Percentiles rank a stretch among this genome's conserved stretches.
Evolutionary conservation across 2,113 vertebrate species (phyloP).

Genomic region (Odontophorus gujanensis): DNA sequence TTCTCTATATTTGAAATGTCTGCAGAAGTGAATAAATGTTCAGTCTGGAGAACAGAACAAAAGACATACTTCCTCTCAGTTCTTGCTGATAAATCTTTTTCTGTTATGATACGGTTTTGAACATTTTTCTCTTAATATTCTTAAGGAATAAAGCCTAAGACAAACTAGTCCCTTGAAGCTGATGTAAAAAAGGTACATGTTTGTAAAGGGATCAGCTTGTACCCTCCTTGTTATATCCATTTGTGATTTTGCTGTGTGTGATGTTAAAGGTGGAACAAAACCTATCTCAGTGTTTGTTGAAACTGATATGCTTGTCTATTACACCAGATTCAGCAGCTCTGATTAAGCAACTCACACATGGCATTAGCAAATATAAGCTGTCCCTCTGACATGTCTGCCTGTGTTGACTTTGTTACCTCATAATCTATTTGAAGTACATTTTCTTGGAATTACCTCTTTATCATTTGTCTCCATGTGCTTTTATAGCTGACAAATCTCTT

Average conservation of each 20-base stretch:
- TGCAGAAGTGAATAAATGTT: background rate
- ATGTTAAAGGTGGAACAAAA: conserved; percentile 48
- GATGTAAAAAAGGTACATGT: background rate
- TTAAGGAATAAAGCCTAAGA: conserved; percentile 31
- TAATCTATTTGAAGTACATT: conserved; percentile 58
- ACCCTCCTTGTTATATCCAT: background rate
- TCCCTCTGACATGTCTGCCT: background rate
- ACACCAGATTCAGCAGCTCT: conserved; percentile 10
- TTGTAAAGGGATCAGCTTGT: conserved; percentile 29
- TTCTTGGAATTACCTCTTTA: conserved; percentile 56
- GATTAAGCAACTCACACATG: background rate
- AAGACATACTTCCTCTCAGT: background rate
- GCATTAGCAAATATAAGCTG: conserved; percentile 50
- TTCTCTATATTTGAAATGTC: background rate
- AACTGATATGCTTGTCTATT: conserved; percentile 11
- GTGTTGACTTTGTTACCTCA: conserved; percentile 66
- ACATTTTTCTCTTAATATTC: background rate
- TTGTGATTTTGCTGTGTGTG: conserved; percentile 36
- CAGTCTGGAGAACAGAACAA: background rate
- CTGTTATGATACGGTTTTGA: background rate
- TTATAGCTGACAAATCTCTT: conserved; percentile 54
- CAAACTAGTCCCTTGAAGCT: conserved; percentile 10
- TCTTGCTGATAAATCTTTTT: background rate
- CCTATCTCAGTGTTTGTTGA: conserved; percentile 9
- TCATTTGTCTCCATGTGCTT: conserved; percentile 24